phyloP scores from a whole-genome alignment of 1,140 invertebrate species.

The Gryon sp. region DNA sequence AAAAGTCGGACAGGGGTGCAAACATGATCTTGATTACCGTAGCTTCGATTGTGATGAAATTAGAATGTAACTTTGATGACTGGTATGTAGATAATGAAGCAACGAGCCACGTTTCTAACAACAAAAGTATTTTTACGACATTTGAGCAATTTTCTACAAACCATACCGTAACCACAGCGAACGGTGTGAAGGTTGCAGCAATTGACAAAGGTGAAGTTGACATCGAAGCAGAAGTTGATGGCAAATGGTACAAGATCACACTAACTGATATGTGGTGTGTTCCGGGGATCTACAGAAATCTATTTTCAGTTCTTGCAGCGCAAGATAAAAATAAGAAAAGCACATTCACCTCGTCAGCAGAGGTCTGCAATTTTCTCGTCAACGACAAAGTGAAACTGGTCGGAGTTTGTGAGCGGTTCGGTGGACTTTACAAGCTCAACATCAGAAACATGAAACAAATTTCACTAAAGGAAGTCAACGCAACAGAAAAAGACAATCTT shows the following conservation, averaged over 20 bases:
- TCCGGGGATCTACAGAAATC: conserved; percentile 8
- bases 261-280: conserved; percentile 4
- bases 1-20: background rate
- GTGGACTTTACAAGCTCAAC: conserved; percentile 22
- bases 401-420: conserved; percentile 4
- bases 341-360: conserved; percentile 7
- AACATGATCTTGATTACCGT: conserved; percentile 19
- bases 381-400: background rate
- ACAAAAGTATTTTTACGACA: conserved; percentile 5
- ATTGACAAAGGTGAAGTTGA: conserved; percentile 17
- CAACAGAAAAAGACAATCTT: background rate
- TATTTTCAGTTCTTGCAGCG: conserved; percentile 29
- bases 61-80: background rate
- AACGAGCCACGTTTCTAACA: conserved; percentile 24
- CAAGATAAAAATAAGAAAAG: conserved; percentile 22
- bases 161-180: conserved; percentile 28
- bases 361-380: conserved; percentile 25
- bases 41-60: conserved; percentile 8
- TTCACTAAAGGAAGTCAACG: conserved; percentile 7
- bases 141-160: conserved; percentile 21
- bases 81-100: conserved; percentile 50
- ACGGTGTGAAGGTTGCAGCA: conserved; percentile 14
- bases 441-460: conserved; percentile 11
- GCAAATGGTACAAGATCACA: background rate
- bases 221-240: conserved; percentile 1